Evolutionary conservation across 2,888 invertebrate genomes (phyloP).

Genomic region (Bombylius major): DNA sequence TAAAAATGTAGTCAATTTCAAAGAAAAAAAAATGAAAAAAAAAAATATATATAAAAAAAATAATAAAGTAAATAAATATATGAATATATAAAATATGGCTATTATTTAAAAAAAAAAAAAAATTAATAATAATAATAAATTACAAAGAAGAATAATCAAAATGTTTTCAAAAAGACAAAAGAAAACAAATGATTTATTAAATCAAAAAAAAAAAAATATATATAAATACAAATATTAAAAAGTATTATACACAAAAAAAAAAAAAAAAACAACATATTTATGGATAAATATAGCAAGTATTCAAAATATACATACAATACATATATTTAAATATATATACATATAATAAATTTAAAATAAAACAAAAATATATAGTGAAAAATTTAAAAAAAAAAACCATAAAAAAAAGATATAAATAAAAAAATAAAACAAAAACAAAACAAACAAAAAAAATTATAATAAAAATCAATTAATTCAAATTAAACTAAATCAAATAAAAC

Average conservation of each 20-base stretch:
- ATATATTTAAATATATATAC: no score
- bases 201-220: conserved; percentile 1
- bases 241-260: conserved; percentile 11
- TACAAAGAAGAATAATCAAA: conserved; percentile 12
- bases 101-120: conserved; percentile 9
- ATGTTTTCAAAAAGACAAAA: conserved; percentile 9
- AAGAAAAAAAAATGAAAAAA: neutral
- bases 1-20: neutral
- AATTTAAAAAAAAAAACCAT: conserved; percentile 1
- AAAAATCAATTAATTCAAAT: conserved; percentile 7
- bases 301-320: neutral
- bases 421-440: conserved; percentile 1
- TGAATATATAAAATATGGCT: conserved; percentile 7
- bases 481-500: conserved; percentile 6
- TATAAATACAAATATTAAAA: conserved; percentile 8
- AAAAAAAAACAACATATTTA: conserved; percentile 10
- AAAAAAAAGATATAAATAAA: conserved; percentile 8
- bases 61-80: conserved; percentile 4
- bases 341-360: conserved; percentile 8
- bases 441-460: conserved; percentile 9
- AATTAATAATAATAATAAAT: conserved; percentile 10
- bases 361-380: conserved; percentile 4
- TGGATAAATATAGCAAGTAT: no score
- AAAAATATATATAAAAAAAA: neutral
- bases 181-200: neutral